phyloP scores from a whole-genome alignment of 2,113 vertebrate species.

The Oreochromis niloticus region DNA sequence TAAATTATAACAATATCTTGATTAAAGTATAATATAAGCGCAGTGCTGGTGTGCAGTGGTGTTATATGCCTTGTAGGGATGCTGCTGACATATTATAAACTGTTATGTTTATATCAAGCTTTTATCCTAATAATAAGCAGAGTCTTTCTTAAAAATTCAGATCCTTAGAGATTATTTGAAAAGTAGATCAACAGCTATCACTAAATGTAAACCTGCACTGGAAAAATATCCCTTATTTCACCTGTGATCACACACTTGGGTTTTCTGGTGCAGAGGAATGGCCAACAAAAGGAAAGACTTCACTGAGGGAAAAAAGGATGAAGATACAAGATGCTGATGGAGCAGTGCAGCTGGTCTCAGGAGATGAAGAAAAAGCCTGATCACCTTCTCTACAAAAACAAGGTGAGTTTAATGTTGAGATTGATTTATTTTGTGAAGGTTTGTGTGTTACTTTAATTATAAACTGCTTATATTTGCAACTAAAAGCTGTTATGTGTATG shows the following conservation, averaged over 20 bases:
- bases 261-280: neutral
- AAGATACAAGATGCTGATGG: neutral
- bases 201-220: neutral
- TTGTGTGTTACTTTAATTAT: too few relatives aligned
- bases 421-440: too few relatives aligned
- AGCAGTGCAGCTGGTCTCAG: neutral
- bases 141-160: neutral
- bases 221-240: neutral
- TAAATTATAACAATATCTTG: neutral
- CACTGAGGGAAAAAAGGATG: neutral
- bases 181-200: neutral
- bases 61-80: neutral
- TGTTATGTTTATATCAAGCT: fast-evolving
- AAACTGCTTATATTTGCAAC: too few relatives aligned
- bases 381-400: too few relatives aligned
- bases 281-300: neutral
- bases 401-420: too few relatives aligned
- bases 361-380: too few relatives aligned
- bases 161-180: neutral
- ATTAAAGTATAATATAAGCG: neutral
- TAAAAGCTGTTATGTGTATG: too few relatives aligned
- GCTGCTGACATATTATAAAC: neutral
- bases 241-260: neutral
- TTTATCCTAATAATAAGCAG: neutral
- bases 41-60: neutral